Evolutionary conservation across 1,140 invertebrate genomes (phyloP).

Genomic region (Trypoxylus dichotomus): DNA sequence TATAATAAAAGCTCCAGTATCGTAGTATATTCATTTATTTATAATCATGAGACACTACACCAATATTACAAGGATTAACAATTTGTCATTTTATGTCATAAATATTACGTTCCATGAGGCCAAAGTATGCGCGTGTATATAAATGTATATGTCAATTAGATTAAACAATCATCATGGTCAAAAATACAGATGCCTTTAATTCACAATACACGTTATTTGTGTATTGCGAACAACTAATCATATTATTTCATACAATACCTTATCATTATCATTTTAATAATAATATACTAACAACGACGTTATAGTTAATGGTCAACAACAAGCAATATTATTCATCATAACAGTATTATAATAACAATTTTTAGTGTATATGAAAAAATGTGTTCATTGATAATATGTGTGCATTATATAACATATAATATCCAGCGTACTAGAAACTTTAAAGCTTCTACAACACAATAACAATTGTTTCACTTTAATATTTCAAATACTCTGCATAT

Average conservation of each 20-base stretch:
- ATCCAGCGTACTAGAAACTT: not conserved
- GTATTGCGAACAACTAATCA: not conserved
- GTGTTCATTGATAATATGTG: not conserved
- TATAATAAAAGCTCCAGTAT: not conserved
- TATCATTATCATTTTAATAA: conserved; percentile 2
- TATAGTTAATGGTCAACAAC: conserved; percentile 17
- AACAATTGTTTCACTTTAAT: not conserved
- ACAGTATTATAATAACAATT: not conserved
- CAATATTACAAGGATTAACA: conserved; percentile 29
- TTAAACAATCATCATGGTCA: not conserved
- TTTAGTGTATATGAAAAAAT: not conserved
- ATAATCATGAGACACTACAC: conserved; percentile 24
- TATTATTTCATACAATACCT: not conserved
- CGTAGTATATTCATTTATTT: not conserved
- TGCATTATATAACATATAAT: not conserved
- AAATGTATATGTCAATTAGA: not conserved
- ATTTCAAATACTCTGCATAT: not conserved
- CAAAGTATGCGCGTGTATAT: not conserved
- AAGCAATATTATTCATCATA: not conserved
- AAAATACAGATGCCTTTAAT: not conserved
- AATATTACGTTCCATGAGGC: conserved; percentile 7
- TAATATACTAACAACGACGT: conserved; percentile 8
- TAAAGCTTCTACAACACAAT: not conserved
- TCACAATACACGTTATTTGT: not conserved
- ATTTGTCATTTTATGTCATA: not conserved